Conservation (phyloP, 2,797 vertebrate species). For the Triplophysa bombifrons region DNA sequence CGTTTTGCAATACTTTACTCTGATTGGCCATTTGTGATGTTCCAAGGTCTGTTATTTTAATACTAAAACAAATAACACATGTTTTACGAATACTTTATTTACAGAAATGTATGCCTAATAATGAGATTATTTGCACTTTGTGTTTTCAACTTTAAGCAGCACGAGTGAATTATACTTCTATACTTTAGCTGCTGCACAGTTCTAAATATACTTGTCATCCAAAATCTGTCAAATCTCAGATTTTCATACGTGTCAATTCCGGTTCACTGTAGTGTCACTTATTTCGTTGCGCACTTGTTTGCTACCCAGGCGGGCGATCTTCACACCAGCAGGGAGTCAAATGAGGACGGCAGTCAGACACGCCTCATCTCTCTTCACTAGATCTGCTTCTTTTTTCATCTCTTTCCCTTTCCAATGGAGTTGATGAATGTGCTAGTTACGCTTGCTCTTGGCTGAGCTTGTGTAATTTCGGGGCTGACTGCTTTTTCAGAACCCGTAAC, state of each 20-base stretch:
- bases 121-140: no score
- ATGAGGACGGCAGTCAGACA: slow-evolving; percentile 50
- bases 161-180: no score
- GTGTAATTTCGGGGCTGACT: slow-evolving; percentile 33
- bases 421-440: slow-evolving; percentile 43
- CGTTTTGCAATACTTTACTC: no score
- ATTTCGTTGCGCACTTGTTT: background rate
- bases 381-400: slow-evolving; percentile 47
- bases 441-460: slow-evolving; percentile 44
- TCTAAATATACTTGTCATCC: no score
- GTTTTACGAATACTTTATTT: no score
- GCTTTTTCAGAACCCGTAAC: slow-evolving; percentile 46
- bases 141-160: no score
- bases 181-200: no score
- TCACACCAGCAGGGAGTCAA: slow-evolving; percentile 44
- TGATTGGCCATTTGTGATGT: no score
- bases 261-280: background rate
- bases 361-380: slow-evolving; percentile 33
- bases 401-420: slow-evolving; percentile 12
- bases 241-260: background rate
- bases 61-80: no score
- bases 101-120: no score
- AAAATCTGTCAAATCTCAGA: background rate
- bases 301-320: slow-evolving; percentile 9
- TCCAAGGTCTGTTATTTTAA: no score